phyloP scores from a whole-genome alignment of 1,140 invertebrate species.

The Aplysia californica region DNA sequence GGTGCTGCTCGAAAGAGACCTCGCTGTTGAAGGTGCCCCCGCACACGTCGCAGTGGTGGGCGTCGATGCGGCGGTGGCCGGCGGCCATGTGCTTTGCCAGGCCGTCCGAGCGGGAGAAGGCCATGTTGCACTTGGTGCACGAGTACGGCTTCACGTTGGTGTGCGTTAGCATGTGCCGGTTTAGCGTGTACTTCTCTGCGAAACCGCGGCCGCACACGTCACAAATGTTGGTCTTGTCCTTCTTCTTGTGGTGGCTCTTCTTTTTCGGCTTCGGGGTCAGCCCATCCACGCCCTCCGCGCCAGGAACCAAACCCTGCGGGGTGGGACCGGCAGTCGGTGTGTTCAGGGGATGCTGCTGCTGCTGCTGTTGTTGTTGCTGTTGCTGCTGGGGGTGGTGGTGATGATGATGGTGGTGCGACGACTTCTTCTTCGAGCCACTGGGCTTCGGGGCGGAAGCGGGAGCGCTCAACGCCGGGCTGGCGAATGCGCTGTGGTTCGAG shows the following conservation, averaged over 20 bases:
- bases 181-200: slow-evolving; percentile 26
- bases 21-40: slow-evolving; percentile 28
- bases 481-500: not conserved
- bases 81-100: slow-evolving; percentile 27
- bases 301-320: not conserved
- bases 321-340: too few relatives aligned
- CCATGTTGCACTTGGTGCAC: slow-evolving; percentile 27
- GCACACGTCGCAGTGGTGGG: slow-evolving; percentile 27
- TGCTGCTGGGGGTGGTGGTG: too few relatives aligned
- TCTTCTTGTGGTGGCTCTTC: slow-evolving; percentile 30
- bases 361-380: too few relatives aligned
- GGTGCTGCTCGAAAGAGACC: slow-evolving; percentile 24
- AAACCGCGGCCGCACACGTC: slow-evolving; percentile 22
- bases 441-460: not conserved
- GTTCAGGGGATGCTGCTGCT: too few relatives aligned
- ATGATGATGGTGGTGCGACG: too few relatives aligned
- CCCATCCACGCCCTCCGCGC: not conserved
- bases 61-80: slow-evolving; percentile 22
- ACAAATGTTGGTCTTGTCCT: slow-evolving; percentile 26
- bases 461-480: not conserved
- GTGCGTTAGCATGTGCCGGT: slow-evolving; percentile 28
- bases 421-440: slow-evolving; percentile 1
- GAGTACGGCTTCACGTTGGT: slow-evolving; percentile 21
- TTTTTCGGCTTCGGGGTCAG: not conserved
- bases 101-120: slow-evolving; percentile 19